Conservation (phyloP, 2,113 vertebrate genomes). For the Chelonoidis abingdonii region DNA sequence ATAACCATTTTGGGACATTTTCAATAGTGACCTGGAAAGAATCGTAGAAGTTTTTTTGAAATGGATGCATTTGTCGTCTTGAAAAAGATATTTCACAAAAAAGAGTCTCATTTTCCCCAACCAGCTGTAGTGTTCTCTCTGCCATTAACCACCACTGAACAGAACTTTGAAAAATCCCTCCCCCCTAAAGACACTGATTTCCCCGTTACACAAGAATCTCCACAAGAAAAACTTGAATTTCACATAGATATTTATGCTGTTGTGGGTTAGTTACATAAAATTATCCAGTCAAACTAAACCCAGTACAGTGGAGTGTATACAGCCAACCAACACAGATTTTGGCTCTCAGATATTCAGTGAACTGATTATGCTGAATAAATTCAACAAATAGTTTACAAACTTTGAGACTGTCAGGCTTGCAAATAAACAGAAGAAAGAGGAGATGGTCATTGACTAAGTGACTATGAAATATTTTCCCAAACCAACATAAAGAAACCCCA, state of each 20-base stretch:
- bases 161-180: neutral
- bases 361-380: neutral
- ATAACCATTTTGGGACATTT: neutral
- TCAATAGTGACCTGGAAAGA: neutral
- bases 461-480: neutral
- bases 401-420: accelerated
- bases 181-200: neutral
- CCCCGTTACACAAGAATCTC: neutral
- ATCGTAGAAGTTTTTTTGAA: neutral
- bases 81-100: neutral
- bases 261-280: neutral
- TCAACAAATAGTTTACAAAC: neutral
- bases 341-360: neutral
- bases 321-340: neutral
- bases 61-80: too few relatives aligned
- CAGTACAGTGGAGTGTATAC: neutral
- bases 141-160: neutral
- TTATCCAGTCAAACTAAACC: neutral
- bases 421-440: neutral
- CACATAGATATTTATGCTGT: neutral
- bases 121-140: neutral
- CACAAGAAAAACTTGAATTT: neutral
- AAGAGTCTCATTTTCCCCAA: neutral
- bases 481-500: neutral
- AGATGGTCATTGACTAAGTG: neutral